Conservation (phyloP, 2,888 invertebrate species). For the Sarcophaga subvicina region DNA sequence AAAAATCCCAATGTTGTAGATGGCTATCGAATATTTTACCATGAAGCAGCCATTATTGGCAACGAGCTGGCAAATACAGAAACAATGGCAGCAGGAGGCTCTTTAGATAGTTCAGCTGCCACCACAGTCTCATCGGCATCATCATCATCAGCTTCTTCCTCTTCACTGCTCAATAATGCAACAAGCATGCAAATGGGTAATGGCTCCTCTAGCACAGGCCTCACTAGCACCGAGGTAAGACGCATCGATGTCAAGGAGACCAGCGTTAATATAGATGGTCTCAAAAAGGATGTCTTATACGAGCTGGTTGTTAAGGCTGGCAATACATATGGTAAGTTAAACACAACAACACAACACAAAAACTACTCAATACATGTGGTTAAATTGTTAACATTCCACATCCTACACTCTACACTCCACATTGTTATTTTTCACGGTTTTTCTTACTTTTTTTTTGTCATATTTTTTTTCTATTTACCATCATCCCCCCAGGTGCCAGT, state of each 20-base stretch:
- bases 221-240: conserved; percentile 83
- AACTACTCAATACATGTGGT: not conserved
- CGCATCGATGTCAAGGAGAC: conserved; percentile 89
- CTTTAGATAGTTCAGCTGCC: conserved; percentile 24
- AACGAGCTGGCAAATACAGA: conserved; percentile 66
- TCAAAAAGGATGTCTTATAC: conserved; percentile 89
- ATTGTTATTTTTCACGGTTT: conserved; percentile 14
- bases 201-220: conserved; percentile 25
- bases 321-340: conserved; percentile 86
- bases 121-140: conserved; percentile 12
- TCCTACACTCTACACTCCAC: no score
- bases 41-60: conserved; percentile 83
- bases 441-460: not conserved
- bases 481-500: conserved; percentile 84
- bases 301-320: conserved; percentile 92
- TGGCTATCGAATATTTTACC: conserved; percentile 92
- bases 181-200: conserved; percentile 74
- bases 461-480: conserved; percentile 24
- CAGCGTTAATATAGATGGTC: conserved; percentile 86
- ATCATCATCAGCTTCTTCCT: conserved; percentile 1
- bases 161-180: conserved; percentile 76
- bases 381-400: not conserved
- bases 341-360: not conserved
- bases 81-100: conserved; percentile 58
- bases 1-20: conserved; percentile 93